Percentiles rank a stretch among this genome's conserved stretches.
Conservation (phyloP, 2,888 invertebrate species). For the Andrena camellia region DNA sequence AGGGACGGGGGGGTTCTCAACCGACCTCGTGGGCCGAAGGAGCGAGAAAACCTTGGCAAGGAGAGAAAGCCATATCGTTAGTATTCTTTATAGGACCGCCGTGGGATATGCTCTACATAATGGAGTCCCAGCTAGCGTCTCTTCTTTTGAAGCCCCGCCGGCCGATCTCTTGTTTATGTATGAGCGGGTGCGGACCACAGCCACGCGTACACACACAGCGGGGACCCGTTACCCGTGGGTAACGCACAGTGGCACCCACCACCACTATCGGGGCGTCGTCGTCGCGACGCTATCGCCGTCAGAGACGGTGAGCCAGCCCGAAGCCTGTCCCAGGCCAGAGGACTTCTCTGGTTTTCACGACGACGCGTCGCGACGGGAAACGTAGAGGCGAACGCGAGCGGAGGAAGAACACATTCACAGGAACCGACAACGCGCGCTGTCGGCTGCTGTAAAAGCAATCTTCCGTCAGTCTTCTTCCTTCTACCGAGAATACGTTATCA, state of each 20-base stretch:
- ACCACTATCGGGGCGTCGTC: conserved; percentile 59
- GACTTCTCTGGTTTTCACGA: conserved; percentile 68
- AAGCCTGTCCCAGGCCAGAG: conserved; percentile 61
- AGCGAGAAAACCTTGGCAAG: conserved; percentile 54
- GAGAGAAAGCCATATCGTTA: conserved; percentile 84
- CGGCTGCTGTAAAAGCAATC: conserved; percentile 80
- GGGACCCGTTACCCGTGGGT: conserved; percentile 20
- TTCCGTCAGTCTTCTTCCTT: conserved; percentile 79
- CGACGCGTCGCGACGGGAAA: conserved; percentile 63
- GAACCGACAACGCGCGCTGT: conserved; percentile 70
- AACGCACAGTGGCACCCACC: conserved; percentile 19
- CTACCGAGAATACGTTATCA: conserved; percentile 82
- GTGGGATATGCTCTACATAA: conserved; percentile 85
- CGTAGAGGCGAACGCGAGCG: conserved; percentile 42
- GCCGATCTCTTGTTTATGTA: conserved; percentile 85
- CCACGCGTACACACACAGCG: conserved; percentile 56
- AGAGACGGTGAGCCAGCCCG: conserved; percentile 32
- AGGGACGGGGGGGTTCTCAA: conserved; percentile 46
- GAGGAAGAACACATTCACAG: conserved; percentile 72
- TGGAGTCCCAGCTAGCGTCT: conserved; percentile 83
- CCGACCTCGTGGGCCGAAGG: conserved; percentile 9
- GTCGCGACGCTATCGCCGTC: conserved; percentile 52
- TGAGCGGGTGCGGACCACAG: conserved; percentile 83
- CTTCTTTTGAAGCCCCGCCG: conserved; percentile 84
- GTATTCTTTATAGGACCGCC: conserved; percentile 84